Conservation (phyloP, 2,888 invertebrate genomes). For the Altica lythri region DNA sequence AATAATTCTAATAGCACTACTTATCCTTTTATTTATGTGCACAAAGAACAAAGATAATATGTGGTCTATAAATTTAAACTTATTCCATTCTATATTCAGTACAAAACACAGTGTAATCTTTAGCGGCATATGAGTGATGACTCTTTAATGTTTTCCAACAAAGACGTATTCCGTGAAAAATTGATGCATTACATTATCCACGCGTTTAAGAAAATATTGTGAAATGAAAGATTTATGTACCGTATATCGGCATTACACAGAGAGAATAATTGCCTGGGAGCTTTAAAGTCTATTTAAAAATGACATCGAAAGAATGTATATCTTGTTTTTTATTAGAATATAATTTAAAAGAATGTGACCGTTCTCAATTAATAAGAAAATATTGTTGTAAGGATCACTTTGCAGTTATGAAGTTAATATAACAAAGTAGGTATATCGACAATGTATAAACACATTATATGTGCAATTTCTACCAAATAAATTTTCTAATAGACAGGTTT, state of each 20-base stretch:
- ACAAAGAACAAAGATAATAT: too few species aligned
- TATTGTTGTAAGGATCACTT: too few species aligned
- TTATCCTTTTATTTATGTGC: too few species aligned
- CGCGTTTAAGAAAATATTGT: conserved; percentile 4
- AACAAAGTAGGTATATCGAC: too few species aligned
- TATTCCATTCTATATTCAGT: background rate
- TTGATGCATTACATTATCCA: conserved; percentile 7
- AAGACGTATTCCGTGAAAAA: conserved; percentile 7
- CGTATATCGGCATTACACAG: background rate
- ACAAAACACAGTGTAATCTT: background rate
- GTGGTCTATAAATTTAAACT: too few species aligned
- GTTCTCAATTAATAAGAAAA: too few species aligned
- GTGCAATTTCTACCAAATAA: too few species aligned
- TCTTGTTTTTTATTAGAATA: background rate
- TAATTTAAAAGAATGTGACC: background rate
- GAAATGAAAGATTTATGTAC: conserved; percentile 4
- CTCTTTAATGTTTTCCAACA: background rate
- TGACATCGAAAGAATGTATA: background rate
- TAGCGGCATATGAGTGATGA: background rate
- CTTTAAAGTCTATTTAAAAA: background rate
- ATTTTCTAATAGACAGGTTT: too few species aligned
- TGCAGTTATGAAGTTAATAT: too few species aligned
- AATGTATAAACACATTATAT: too few species aligned
- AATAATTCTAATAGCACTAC: too few species aligned
- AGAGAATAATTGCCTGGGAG: background rate